Evolutionary conservation across 2,113 vertebrate genomes (phyloP), one percentile per base, ranked within the genome.

Genomic region (Tiliqua scincoides): DNA sequence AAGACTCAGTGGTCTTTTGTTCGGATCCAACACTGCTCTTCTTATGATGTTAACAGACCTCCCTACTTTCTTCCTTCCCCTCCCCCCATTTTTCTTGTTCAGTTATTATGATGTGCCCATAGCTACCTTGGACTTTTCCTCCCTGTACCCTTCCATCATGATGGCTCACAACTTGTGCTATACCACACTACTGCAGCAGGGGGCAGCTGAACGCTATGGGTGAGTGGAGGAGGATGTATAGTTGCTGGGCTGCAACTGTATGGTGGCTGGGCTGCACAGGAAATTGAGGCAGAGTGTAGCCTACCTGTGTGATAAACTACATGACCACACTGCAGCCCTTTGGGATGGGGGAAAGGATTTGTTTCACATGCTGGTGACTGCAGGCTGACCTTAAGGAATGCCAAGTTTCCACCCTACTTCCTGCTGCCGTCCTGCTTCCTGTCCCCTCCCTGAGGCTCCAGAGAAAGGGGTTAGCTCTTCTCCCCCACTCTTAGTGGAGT

Each of bases 81-180:
- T 23, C 35, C 70, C 37, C 4, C 43, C 6, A 5, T 3, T 25
- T 20, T 80, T 80, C 15, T 73, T 30, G 71, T 85, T 37, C 84
- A 99, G 98, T 85, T 98, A 98, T 95, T 99, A 99, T 48, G 97
- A 96, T 0, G 86, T 98, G 71, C 98, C 98, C 35, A 99, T 99
- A 4, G 85, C 97, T 65, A 98, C 98, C 0, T 93, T 99, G 96
- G 98, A 99, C 95, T 99, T 98, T 92, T 99, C 98, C 48, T 98
- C 98, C 0, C 91, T 98, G 95, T 99, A 99, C 92, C 98, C 98
- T 0, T 99, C 98, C 89, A 98, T 99, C 91, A 99, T 99, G 98
- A 98, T 98, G 98, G 98, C 98, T 57, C 98, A 99, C 92, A 99
- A 98, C 85, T 96, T 99, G 74, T 99, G 98, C 91, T 98, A 98